Evolutionary conservation across 2,113 vertebrate species (phyloP).

Genomic region (Phalacrocorax brasilianus): DNA sequence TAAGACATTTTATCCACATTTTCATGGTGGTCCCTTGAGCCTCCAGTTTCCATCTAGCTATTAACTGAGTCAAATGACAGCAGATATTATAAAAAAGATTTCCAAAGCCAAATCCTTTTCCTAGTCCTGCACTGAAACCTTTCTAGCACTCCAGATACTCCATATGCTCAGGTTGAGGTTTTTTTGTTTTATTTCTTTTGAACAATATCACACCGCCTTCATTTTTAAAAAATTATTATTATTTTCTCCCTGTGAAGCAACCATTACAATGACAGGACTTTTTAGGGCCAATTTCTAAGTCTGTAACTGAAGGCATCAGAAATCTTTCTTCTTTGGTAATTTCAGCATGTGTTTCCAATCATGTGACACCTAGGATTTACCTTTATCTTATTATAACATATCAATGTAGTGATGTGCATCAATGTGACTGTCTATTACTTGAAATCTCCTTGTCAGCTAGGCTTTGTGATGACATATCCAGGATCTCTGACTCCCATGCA

Average conservation of each 20-base stretch:
- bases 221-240: background rate
- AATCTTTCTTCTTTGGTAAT: background rate
- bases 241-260: background rate
- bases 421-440: constrained; percentile 35
- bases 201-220: background rate
- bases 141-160: background rate
- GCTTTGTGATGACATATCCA: constrained; percentile 56
- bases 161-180: background rate
- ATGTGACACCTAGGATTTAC: constrained; percentile 10
- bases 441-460: constrained; percentile 42
- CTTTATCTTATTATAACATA: constrained; percentile 35
- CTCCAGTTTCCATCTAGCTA: constrained; percentile 36
- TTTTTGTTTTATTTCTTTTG: background rate
- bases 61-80: constrained; percentile 64
- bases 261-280: background rate
- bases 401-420: constrained; percentile 7
- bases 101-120: background rate
- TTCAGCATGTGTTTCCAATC: background rate
- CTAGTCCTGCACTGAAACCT: background rate
- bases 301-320: background rate
- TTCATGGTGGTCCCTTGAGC: constrained; percentile 41
- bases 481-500: background rate
- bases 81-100: background rate
- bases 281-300: background rate
- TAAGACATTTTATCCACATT: constrained; percentile 66